These are phyloP conservation scores for Ptychadena robeensis DNA, from an alignment of 2,797 vertebrate species.

Conservation along the genomic window DNA sequence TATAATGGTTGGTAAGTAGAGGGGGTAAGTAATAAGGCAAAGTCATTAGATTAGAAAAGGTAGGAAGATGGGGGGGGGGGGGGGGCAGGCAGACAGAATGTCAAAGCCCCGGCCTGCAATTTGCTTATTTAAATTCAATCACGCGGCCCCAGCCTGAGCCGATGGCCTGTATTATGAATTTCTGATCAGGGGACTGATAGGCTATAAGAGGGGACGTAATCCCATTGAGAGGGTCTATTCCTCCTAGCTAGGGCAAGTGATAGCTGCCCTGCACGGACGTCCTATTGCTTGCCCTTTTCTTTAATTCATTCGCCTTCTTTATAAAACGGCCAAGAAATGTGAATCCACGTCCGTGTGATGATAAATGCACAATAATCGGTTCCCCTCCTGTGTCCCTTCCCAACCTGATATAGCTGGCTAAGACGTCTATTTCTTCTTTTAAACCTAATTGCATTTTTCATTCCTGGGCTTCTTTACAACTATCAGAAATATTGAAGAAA, in stretches of 20 bases:
- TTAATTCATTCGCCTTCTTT: conserved; percentile 59
- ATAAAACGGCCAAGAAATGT: conserved; percentile 62
- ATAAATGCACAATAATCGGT: conserved; percentile 67
- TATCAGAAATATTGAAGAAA: conserved; percentile 49
- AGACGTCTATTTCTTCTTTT: conserved; percentile 37
- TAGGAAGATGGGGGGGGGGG: conserved; percentile 67
- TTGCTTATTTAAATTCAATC: conserved; percentile 88
- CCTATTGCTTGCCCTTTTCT: conserved; percentile 71
- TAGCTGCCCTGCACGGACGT: conserved; percentile 74
- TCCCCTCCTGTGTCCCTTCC: conserved; percentile 32
- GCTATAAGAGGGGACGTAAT: conserved; percentile 77
- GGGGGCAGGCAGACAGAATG: conserved; percentile 74
- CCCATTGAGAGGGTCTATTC: conserved; percentile 76
- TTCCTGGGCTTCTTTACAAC: conserved; percentile 41
- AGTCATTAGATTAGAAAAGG: conserved; percentile 66
- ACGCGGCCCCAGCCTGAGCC: conserved; percentile 74
- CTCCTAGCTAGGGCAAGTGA: conserved; percentile 74
- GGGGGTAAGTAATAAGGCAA: conserved; percentile 65
- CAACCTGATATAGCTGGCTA: conserved; percentile 49
- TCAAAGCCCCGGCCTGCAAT: conserved; percentile 78
- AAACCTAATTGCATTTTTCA: conserved; percentile 59
- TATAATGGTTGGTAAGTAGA: conserved; percentile 81
- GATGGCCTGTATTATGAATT: conserved; percentile 79
- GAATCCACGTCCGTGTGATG: conserved; percentile 73
- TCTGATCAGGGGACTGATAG: conserved; percentile 81